These are phyloP conservation scores for Oreotragus oreotragus DNA, from an alignment of 2,113 vertebrate genomes.

Conservation along the genomic window DNA sequence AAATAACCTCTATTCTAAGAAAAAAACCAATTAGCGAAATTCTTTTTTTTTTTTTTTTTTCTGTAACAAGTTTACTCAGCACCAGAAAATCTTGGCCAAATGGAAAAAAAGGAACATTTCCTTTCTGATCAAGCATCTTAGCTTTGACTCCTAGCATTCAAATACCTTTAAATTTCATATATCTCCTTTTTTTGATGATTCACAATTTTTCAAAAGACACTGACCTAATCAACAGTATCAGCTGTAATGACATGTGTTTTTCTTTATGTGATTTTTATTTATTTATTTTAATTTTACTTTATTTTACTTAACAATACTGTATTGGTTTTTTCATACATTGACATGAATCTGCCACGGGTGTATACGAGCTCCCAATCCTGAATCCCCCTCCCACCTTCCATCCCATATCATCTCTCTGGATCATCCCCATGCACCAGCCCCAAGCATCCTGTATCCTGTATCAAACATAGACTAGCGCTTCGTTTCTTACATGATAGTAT, in stretches of 20 bases:
- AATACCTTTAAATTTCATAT: background rate
- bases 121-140: background rate
- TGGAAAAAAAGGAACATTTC: background rate
- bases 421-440: no score
- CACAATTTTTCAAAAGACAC: background rate
- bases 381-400: no score
- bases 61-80: background rate
- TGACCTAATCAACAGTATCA: background rate
- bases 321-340: no score
- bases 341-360: no score
- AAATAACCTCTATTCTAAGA: background rate
- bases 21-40: background rate
- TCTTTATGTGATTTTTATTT: no score
- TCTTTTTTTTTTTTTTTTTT: background rate
- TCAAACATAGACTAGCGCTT: no score
- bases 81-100: background rate
- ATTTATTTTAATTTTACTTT: no score
- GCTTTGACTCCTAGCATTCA: background rate
- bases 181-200: background rate
- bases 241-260: background rate
- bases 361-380: no score
- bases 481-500: no score
- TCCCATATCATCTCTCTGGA: no score
- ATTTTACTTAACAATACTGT: no score
- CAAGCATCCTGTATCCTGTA: no score